Evolutionary conservation across 2,797 vertebrate species (phyloP).

Genomic region (Poecile montanus): DNA sequence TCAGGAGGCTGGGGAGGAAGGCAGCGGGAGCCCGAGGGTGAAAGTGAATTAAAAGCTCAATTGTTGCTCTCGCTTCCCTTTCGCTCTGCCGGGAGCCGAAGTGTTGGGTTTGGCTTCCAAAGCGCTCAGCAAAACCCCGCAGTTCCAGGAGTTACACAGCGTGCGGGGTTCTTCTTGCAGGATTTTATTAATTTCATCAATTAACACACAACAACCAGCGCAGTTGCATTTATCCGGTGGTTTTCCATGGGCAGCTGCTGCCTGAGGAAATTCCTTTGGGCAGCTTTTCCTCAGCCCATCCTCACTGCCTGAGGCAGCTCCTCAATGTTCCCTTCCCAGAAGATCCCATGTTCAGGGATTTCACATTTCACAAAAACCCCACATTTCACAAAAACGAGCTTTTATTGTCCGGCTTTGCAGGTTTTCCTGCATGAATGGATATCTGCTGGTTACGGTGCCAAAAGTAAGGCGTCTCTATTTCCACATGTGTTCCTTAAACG

Average conservation of each 20-base stretch:
- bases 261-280: not conserved
- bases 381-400: not conserved
- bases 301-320: not conserved
- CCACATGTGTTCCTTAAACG: not conserved
- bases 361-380: not conserved
- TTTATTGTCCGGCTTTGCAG: not conserved
- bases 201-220: rapidly evolving
- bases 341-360: no score
- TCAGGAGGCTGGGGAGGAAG: not conserved
- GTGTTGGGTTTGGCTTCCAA: rapidly evolving
- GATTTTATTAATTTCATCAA: rapidly evolving
- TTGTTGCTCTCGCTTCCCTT: not conserved
- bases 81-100: not conserved
- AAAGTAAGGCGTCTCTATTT: not conserved
- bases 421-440: not conserved
- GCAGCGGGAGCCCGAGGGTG: not conserved
- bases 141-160: rapidly evolving
- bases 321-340: rapidly evolving
- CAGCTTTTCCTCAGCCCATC: not conserved
- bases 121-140: not conserved
- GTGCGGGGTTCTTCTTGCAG: not conserved
- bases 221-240: rapidly evolving
- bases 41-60: rapidly evolving
- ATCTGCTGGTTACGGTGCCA: not conserved
- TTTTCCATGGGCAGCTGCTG: not conserved